Conservation (phyloP, 2,888 invertebrate species). For the Colletes collaris region DNA sequence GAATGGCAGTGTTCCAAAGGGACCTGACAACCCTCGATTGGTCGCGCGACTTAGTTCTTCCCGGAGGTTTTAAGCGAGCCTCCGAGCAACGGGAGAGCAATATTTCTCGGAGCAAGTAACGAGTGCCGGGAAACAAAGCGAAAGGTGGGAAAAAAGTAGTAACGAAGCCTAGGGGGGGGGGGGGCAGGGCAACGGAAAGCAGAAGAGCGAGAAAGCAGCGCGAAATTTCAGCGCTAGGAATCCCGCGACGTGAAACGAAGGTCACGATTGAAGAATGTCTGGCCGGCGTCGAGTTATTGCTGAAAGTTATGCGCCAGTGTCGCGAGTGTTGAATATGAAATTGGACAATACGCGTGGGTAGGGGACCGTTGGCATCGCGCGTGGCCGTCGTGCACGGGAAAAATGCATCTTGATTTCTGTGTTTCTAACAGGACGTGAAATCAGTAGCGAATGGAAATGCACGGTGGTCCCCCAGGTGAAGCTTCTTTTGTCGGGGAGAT, state of each 20-base stretch:
- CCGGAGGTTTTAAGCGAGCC: neutral
- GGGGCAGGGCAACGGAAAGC: neutral
- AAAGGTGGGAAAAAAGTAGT: neutral
- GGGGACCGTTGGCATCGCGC: neutral
- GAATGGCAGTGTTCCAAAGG: neutral
- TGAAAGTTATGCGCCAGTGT: slow-evolving; percentile 51
- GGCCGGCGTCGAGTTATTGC: slow-evolving; percentile 54
- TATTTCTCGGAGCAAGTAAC: slow-evolving; percentile 12
- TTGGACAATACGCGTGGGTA: slow-evolving; percentile 58
- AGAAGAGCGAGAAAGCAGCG: neutral
- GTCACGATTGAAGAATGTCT: slow-evolving; percentile 33
- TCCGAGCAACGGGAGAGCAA: slow-evolving; percentile 13
- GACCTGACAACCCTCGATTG: neutral
- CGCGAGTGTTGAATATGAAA: slow-evolving; percentile 63
- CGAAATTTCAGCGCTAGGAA: neutral
- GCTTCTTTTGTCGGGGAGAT: slow-evolving; percentile 63
- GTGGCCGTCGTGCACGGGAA: slow-evolving; percentile 18
- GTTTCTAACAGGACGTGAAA: slow-evolving; percentile 68
- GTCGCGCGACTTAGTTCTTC: slow-evolving; percentile 1
- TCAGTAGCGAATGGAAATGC: slow-evolving; percentile 69
- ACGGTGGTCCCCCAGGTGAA: slow-evolving; percentile 55
- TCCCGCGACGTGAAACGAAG: slow-evolving; percentile 8
- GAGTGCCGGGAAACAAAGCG: neutral
- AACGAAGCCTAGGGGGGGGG: neutral
- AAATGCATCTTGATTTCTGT: slow-evolving; percentile 68